These are phyloP conservation scores for Cnemophilus loriae DNA, from an alignment of 2,113 vertebrate genomes.

Conservation along the genomic window DNA sequence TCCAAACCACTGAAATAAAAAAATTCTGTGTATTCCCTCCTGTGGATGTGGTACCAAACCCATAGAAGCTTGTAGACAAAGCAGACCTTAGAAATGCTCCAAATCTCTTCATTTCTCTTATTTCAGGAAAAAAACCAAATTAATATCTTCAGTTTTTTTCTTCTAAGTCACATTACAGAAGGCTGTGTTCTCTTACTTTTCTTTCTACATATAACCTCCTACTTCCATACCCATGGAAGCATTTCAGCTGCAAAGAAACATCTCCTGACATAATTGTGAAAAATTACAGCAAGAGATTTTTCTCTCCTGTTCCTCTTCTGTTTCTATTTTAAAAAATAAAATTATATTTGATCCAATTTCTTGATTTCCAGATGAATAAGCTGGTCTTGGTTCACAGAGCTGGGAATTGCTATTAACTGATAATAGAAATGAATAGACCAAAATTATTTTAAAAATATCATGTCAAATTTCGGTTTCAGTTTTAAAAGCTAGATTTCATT, in stretches of 20 bases:
- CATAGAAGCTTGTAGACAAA: not conserved
- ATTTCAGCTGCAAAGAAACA: not conserved
- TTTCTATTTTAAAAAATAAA: not conserved
- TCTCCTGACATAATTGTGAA: not conserved
- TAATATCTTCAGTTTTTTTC: not conserved
- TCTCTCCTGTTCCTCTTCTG: not conserved
- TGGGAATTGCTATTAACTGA: not conserved
- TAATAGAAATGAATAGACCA: not conserved
- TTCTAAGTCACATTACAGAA: not conserved
- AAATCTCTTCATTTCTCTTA: not conserved
- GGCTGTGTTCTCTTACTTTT: not conserved
- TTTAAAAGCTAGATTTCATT: not conserved
- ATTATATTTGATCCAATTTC: not conserved
- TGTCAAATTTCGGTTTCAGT: not conserved
- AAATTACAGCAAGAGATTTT: not conserved
- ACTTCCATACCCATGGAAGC: not conserved
- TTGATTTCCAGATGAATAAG: not conserved
- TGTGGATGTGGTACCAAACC: not conserved
- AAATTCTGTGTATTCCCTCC: not conserved
- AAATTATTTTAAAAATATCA: not conserved
- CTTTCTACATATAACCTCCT: not conserved
- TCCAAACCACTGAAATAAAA: not conserved
- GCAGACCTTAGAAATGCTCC: not conserved
- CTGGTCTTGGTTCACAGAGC: not conserved
- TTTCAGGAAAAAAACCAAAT: not conserved